Evolutionary conservation across 2,888 invertebrate species (phyloP).

Genomic region (Muscina levida): DNA sequence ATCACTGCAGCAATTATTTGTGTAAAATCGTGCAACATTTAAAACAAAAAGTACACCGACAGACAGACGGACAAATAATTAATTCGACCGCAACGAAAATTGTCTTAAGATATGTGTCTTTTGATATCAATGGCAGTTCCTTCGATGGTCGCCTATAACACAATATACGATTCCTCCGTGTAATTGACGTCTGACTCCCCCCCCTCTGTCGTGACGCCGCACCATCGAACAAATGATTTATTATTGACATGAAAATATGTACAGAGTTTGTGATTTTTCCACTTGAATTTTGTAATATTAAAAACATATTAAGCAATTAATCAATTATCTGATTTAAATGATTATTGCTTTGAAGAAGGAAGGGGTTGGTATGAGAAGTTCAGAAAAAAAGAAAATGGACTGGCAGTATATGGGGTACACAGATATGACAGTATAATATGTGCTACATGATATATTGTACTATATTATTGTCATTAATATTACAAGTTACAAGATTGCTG

Average conservation of each 20-base stretch:
- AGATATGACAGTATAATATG: too few relatives aligned
- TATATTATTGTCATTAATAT: too few relatives aligned
- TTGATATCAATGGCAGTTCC: constrained; percentile 27
- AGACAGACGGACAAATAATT: constrained; percentile 23
- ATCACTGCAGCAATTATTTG: constrained; percentile 4
- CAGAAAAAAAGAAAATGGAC: too few relatives aligned
- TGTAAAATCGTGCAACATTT: constrained; percentile 12
- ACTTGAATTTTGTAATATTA: not conserved
- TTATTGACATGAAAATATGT: not conserved
- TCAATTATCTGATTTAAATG: constrained; percentile 37
- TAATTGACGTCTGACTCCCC: too few relatives aligned
- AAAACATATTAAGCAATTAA: constrained; percentile 45
- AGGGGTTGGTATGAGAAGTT: too few relatives aligned
- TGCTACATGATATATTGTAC: too few relatives aligned
- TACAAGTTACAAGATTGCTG: too few relatives aligned
- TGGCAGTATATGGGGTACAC: too few relatives aligned
- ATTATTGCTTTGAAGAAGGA: not conserved
- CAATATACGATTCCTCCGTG: too few relatives aligned
- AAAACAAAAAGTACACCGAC: not conserved
- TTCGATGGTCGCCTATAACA: too few relatives aligned
- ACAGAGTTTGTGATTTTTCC: constrained; percentile 14
- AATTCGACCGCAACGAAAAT: constrained; percentile 29
- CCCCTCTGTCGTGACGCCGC: not conserved
- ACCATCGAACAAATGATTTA: constrained; percentile 2
- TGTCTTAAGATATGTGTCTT: constrained; percentile 29